Evolutionary conservation across 2,113 vertebrate genomes (phyloP).

Genomic region (Sinocyclocheilus anophthalmus): DNA sequence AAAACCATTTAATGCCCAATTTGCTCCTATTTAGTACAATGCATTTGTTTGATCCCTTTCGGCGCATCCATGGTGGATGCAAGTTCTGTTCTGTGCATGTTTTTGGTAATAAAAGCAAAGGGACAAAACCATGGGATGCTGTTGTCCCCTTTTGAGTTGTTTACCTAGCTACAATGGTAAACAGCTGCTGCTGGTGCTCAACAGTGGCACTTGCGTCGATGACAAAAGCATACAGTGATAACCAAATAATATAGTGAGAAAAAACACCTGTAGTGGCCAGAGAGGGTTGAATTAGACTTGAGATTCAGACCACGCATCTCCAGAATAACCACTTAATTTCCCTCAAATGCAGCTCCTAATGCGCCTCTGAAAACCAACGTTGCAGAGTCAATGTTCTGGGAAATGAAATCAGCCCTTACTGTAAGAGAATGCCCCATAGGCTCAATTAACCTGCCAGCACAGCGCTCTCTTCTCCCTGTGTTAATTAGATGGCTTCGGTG

Average conservation of each 20-base stretch:
- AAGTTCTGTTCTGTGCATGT: slow-evolving; percentile 4
- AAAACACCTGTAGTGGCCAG: not conserved
- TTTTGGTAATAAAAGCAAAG: slow-evolving; percentile 11
- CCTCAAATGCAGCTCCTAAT: not conserved
- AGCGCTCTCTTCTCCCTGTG: slow-evolving; percentile 65
- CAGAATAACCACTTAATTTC: not conserved
- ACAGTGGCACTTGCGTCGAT: not conserved
- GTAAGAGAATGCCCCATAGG: slow-evolving; percentile 71
- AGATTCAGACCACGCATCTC: slow-evolving; percentile 19
- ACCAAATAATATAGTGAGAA: not conserved
- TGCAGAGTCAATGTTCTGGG: slow-evolving; percentile 33
- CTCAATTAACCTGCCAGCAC: slow-evolving; percentile 71
- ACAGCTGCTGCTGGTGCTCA: slow-evolving; percentile 2
- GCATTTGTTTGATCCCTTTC: not conserved
- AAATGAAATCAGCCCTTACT: slow-evolving; percentile 53
- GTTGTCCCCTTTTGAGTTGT: slow-evolving; percentile 18
- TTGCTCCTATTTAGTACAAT: not conserved
- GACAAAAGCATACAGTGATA: not conserved
- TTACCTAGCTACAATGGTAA: slow-evolving; percentile 13
- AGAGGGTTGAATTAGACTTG: not conserved
- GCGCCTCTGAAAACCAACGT: not conserved
- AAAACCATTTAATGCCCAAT: too few species aligned
- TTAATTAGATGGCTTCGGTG: slow-evolving; percentile 71
- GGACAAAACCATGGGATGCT: slow-evolving; percentile 18
- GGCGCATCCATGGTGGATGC: too few species aligned